These are phyloP conservation scores for Amaurobius ferox DNA, from an alignment of 2,888 invertebrate genomes.

Conservation along the genomic window DNA sequence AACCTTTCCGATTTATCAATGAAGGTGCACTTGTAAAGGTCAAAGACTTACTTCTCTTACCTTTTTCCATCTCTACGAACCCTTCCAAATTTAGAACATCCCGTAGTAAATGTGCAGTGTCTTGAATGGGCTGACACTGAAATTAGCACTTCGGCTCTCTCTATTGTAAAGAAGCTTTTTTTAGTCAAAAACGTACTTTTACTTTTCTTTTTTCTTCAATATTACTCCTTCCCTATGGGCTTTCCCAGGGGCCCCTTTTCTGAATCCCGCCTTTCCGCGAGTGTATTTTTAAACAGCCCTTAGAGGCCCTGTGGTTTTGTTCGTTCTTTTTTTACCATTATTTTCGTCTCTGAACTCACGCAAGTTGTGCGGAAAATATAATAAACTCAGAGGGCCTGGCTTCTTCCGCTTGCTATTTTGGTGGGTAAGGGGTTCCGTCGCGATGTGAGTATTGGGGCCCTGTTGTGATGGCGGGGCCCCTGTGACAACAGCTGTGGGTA, in stretches of 20 bases:
- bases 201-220: not conserved
- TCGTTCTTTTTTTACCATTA: not conserved
- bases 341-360: not conserved
- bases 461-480: conserved; percentile 14
- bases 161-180: conserved; percentile 37
- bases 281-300: not conserved
- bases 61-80: conserved; percentile 5
- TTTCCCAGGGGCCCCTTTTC: not conserved
- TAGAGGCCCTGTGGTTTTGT: conserved; percentile 3
- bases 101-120: not conserved
- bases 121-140: conserved; percentile 12
- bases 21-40: not conserved
- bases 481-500: conserved; percentile 45
- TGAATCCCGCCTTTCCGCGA: not conserved
- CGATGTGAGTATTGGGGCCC: no score
- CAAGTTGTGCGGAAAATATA: conserved; percentile 56
- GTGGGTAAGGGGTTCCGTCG: conserved; percentile 28
- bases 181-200: conserved; percentile 12
- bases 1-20: not conserved
- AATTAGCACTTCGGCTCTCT: conserved; percentile 47
- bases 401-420: conserved; percentile 29
- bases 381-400: conserved; percentile 41
- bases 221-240: not conserved
- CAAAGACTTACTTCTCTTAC: not conserved
- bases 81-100: conserved; percentile 1